These are phyloP conservation scores for Drosophila mimica DNA, from an alignment of 2,888 invertebrate genomes.

Conservation along the genomic window DNA sequence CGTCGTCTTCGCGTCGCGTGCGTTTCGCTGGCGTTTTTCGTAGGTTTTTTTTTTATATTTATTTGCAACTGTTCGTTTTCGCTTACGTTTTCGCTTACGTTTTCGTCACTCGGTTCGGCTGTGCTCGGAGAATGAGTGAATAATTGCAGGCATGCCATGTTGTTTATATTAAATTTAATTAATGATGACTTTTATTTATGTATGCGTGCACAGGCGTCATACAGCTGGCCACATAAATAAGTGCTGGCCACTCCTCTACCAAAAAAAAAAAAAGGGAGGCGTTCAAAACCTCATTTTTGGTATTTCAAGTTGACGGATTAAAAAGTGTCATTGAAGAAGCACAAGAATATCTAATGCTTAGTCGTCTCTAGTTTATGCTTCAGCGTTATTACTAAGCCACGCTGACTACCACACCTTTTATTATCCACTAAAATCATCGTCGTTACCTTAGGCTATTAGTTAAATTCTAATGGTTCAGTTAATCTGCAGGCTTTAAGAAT, in stretches of 20 bases:
- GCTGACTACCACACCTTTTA: not conserved
- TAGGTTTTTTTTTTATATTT: slow-evolving; percentile 18
- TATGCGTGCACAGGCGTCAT: slow-evolving; percentile 61
- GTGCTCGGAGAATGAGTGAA: slow-evolving; percentile 64
- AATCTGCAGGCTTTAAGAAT: not conserved
- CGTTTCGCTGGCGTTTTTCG: slow-evolving; percentile 55
- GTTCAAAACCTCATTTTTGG: not conserved
- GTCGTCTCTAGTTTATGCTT: not conserved
- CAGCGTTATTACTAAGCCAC: not conserved
- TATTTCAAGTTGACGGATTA: not conserved
- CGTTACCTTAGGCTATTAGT: not conserved
- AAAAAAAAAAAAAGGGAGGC: slow-evolving; percentile 3
- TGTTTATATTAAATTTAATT: slow-evolving; percentile 78
- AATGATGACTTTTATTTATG: slow-evolving; percentile 80
- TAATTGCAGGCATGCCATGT: slow-evolving; percentile 74
- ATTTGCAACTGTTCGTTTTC: slow-evolving; percentile 18
- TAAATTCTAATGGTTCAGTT: not conserved
- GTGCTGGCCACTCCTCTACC: slow-evolving; percentile 49
- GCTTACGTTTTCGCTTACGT: slow-evolving; percentile 25
- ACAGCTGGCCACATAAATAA: slow-evolving; percentile 66
- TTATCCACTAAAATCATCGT: not conserved
- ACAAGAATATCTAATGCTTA: not conserved
- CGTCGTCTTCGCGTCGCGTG: slow-evolving; percentile 54
- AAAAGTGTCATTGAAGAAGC: not conserved
- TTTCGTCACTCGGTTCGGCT: slow-evolving; percentile 36